phyloP scores from a whole-genome alignment of 2,113 vertebrate genomes.

The Bubo scandiacus region DNA sequence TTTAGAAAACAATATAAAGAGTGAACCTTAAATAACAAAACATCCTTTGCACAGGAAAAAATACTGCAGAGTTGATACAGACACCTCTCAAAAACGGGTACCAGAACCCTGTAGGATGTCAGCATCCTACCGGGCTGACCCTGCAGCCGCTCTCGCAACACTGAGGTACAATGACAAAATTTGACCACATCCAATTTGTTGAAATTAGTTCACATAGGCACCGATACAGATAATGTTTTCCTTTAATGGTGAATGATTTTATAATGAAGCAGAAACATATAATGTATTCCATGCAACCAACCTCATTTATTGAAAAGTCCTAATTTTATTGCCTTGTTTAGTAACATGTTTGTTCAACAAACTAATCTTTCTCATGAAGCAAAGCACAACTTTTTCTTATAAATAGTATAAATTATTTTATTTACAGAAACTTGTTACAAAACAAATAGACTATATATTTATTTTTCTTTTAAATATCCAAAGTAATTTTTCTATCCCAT shows the following conservation, averaged over 20 bases:
- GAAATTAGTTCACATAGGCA: slow-evolving; percentile 61
- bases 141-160: accelerated
- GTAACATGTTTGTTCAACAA: slow-evolving; percentile 80
- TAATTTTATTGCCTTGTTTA: slow-evolving; percentile 80
- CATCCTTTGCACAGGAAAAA: not conserved
- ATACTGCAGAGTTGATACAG: accelerated
- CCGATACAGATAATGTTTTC: not conserved
- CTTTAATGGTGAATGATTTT: slow-evolving; percentile 47
- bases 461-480: slow-evolving; percentile 99
- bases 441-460: slow-evolving; percentile 99
- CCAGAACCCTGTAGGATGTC: accelerated
- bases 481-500: slow-evolving; percentile 96
- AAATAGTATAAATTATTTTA: slow-evolving; percentile 99
- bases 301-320: slow-evolving; percentile 79
- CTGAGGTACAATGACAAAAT: not conserved
- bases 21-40: not conserved
- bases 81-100: not conserved
- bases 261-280: slow-evolving; percentile 72
- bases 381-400: slow-evolving; percentile 93
- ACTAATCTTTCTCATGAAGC: slow-evolving; percentile 80
- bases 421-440: slow-evolving; percentile 99
- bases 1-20: not conserved
- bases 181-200: slow-evolving; percentile 7
- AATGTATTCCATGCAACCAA: slow-evolving; percentile 73
- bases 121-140: accelerated